Evolutionary conservation across 2,113 vertebrate species (phyloP).

Genomic region (Clarias magur): DNA sequence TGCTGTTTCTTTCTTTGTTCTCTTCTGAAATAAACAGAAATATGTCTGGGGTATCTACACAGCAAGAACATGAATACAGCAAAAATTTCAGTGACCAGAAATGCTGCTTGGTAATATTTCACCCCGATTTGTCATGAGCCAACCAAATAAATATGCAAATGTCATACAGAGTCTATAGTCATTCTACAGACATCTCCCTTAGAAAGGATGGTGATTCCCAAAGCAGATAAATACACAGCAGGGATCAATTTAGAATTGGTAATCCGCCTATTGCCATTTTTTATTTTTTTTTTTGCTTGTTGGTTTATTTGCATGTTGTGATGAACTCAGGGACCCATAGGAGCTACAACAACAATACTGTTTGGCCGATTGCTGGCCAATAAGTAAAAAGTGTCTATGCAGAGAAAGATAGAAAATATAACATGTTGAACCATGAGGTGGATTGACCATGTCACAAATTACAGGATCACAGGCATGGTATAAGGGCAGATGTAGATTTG

Average conservation of each 20-base stretch:
- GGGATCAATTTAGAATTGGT: not conserved
- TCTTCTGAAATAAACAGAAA: not conserved
- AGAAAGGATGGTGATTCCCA: not conserved
- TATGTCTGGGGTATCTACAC: too few relatives aligned
- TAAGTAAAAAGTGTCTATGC: too few relatives aligned
- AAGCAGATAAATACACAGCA: not conserved
- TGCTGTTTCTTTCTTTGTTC: not conserved
- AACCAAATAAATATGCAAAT: slow-evolving; percentile 35
- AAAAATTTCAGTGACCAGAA: slow-evolving; percentile 35
- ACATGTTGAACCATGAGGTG: too few relatives aligned
- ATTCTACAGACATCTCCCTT: not conserved
- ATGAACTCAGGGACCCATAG: not conserved
- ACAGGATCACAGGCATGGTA: too few relatives aligned
- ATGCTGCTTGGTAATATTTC: slow-evolving; percentile 49
- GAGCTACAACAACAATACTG: not conserved
- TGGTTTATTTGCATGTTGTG: not conserved
- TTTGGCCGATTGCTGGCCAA: not conserved
- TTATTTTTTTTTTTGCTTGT: not conserved
- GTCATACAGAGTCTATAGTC: not conserved
- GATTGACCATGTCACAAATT: too few relatives aligned
- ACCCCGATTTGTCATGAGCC: slow-evolving; percentile 19
- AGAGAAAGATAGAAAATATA: too few relatives aligned
- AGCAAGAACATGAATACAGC: not conserved
- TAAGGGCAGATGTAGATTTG: too few relatives aligned
- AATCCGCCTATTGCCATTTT: not conserved